These are phyloP conservation scores for Echeneis naucrates DNA, from an alignment of 2,797 vertebrate species.

Conservation along the genomic window DNA sequence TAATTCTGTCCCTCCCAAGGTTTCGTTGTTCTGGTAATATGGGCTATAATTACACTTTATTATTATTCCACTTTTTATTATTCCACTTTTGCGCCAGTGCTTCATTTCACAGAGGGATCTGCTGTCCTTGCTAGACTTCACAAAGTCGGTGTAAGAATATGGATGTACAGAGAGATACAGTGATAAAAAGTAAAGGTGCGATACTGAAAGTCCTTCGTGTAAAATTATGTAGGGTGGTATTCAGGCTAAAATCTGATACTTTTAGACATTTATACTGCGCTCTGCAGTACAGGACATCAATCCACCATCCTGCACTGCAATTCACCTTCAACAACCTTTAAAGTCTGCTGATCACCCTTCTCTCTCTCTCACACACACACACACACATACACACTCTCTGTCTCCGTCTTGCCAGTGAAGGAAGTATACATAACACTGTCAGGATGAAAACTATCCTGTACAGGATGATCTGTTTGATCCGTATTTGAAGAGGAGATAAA, in stretches of 20 bases:
- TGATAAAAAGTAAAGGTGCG: not conserved
- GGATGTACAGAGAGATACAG: not conserved
- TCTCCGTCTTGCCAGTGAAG: not conserved
- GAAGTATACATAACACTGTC: not conserved
- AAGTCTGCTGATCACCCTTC: slow-evolving; percentile 19
- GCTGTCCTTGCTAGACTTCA: not conserved
- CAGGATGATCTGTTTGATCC: slow-evolving; percentile 42
- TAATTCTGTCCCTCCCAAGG: not conserved
- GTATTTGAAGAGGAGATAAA: slow-evolving; percentile 42
- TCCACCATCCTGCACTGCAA: slow-evolving; percentile 14
- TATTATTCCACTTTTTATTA: too few relatives aligned
- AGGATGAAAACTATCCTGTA: slow-evolving; percentile 11
- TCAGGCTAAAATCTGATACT: not conserved
- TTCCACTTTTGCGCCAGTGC: too few relatives aligned
- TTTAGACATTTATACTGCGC: not conserved
- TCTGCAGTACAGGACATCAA: slow-evolving; percentile 16
- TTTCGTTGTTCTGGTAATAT: not conserved
- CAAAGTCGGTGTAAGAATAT: slow-evolving; percentile 12
- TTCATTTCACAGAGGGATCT: not conserved
- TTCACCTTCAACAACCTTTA: slow-evolving; percentile 44
- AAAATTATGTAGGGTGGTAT: not conserved
- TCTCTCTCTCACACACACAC: not conserved
- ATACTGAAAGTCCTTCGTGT: not conserved
- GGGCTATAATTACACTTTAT: not conserved
- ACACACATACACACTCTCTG: slow-evolving; percentile 3